Percentiles rank a stretch among this genome's conserved stretches.
Evolutionary conservation across 2,113 vertebrate species (phyloP).

Genomic region (Sceloporus undulatus): DNA sequence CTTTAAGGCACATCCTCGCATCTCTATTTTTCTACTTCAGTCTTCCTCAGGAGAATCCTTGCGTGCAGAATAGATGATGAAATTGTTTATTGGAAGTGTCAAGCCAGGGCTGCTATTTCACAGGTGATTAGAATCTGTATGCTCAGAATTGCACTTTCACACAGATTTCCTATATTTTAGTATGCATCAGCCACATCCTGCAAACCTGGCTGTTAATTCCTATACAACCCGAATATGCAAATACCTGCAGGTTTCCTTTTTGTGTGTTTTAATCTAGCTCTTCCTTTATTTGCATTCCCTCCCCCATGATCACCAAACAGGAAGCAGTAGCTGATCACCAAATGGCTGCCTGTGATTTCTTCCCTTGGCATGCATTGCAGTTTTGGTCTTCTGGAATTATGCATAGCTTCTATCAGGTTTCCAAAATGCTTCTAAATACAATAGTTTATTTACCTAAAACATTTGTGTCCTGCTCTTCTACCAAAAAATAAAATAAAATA

Average conservation of each 20-base stretch:
- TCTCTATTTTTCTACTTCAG: not conserved
- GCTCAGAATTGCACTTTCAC: not conserved
- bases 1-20: too few relatives aligned
- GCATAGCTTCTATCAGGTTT: not conserved
- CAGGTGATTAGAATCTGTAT: conserved; percentile 1
- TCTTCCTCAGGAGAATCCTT: conserved; percentile 20
- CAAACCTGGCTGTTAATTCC: conserved; percentile 8
- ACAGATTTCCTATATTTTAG: conserved; percentile 50
- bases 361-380: not conserved
- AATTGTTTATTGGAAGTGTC: conserved; percentile 43
- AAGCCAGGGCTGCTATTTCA: conserved; percentile 29
- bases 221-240: conserved; percentile 39
- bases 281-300: conserved; percentile 20
- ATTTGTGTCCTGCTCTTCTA: not conserved
- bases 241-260: conserved; percentile 48
- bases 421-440: too few relatives aligned
- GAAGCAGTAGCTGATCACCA: conserved; percentile 16
- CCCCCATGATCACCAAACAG: not conserved
- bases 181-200: not conserved
- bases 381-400: not conserved
- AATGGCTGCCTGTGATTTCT: not conserved
- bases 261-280: conserved; percentile 18
- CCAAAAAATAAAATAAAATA: not conserved
- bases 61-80: conserved; percentile 37
- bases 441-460: not conserved